A percentile compares a stretch with the other conserved stretches of the same genome.
These are phyloP conservation scores for Antedon mediterranea DNA, from an alignment of 53 echinoderm and acorn worm species.

Conservation along the genomic window DNA sequence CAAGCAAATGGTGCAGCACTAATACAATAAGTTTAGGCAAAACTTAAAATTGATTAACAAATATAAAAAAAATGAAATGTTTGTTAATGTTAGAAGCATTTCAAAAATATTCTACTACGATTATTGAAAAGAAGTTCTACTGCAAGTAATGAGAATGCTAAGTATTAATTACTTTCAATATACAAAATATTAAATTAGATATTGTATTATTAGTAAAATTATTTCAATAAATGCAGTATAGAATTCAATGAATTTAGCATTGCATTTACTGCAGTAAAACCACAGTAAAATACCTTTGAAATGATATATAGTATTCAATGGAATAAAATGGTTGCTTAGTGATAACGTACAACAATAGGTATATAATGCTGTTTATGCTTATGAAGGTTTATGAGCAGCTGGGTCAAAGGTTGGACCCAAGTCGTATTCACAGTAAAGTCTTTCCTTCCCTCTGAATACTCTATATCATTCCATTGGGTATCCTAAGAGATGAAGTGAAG, in stretches of 20 bases:
- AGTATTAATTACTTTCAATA: too few species aligned
- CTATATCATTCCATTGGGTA: conserved; percentile 96
- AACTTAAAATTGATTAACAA: too few species aligned
- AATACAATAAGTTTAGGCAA: too few species aligned
- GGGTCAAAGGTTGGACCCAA: conserved; percentile 23
- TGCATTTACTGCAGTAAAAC: not conserved
- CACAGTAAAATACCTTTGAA: not conserved
- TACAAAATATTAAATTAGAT: too few species aligned
- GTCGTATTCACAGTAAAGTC: conserved; percentile 59
- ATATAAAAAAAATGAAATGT: too few species aligned
- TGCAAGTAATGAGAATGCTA: too few species aligned
- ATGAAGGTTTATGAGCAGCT: conserved; percentile 24
- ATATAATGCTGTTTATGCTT: conserved; percentile 58
- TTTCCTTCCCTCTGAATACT: conserved; percentile 47
- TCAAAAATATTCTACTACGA: not conserved
- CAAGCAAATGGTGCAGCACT: too few species aligned
- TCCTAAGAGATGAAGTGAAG: conserved; percentile 33
- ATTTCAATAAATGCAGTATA: not conserved
- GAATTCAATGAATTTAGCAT: too few species aligned
- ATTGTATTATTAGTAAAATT: too few species aligned
- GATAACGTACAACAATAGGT: conserved; percentile 66
- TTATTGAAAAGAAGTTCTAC: too few species aligned
- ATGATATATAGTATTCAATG: not conserved
- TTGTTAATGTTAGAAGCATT: not conserved
- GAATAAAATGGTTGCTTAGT: not conserved